Evolutionary conservation across 2,888 invertebrate species (phyloP), one percentile per base, ranked within the genome.

Genomic region (Trissolcus brochymenae): DNA sequence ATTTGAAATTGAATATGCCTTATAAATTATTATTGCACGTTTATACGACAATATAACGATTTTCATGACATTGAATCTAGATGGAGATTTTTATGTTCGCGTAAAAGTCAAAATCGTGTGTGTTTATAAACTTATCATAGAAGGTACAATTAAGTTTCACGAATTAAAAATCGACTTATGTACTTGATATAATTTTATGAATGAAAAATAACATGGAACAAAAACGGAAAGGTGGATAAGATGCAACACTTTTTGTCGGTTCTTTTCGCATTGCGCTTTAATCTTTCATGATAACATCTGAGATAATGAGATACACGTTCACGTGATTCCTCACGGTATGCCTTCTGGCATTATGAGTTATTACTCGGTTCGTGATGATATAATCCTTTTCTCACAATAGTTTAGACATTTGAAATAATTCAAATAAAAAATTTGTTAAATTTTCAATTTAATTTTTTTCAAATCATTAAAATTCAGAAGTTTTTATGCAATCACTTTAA

Each of bases 101-200:
- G 55, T 35, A 55, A 61, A 55, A 70, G 35, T 41, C 14, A 9
- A 61, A 61, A 62, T 61, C 61, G 9, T 59, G 51, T 13, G 49
- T 49, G 61, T 21, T 46, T 19, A 61, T 70, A 21, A 17, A 4
- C 29, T 6, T 41, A 13, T 41, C 4, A 62, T 19, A 51, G 56
- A 41, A 70, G 56, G 62, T 56, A 43, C 50, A 51, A 70, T 70
- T 70, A 70, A 17, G 17, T 19, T 43, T 40, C 29, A 70, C 62
- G 62, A 70, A 71, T 62, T 53, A 51, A 56, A 14, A 51, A 50
- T 70, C 49, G 43, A 43, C 43, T 4, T 7, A 2, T 41, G 41
- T 13, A n/a, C n/a, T n/a, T n/a, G n/a, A n/a, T n/a, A n/a, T n/a
- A 43, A 46, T 6, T 51, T 19, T 19, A 14, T 17, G 0, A 35